A percentile compares a stretch with the other conserved stretches of the same genome.
Evolutionary conservation across 2,797 vertebrate species (phyloP).

Genomic region (Notolabrus celidotus): DNA sequence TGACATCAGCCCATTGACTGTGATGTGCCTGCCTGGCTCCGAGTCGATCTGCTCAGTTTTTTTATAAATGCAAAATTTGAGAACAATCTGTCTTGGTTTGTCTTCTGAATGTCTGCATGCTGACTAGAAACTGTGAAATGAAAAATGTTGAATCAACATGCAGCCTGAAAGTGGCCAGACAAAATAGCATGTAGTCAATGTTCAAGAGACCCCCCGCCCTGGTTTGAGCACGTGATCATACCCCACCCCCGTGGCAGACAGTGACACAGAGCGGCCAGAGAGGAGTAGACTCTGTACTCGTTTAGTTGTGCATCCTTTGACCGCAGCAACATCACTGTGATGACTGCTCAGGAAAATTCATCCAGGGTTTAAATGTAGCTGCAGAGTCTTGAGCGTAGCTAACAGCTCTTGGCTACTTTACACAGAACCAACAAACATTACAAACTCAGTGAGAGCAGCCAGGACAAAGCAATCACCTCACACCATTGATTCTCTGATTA

Average conservation of each 20-base stretch:
- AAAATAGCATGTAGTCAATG: neutral
- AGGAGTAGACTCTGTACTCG: neutral
- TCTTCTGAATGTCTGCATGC: neutral
- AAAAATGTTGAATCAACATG: neutral
- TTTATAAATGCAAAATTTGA: too few relatives aligned
- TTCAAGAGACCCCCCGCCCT: neutral
- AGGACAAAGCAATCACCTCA: conserved; percentile 53
- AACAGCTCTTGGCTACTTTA: conserved; percentile 3
- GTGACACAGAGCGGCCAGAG: neutral
- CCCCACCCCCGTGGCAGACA: neutral
- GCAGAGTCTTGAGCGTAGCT: neutral
- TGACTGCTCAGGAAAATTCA: too few relatives aligned
- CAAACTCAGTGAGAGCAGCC: conserved; percentile 34
- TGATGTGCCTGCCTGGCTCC: too few relatives aligned
- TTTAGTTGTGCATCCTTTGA: conserved; percentile 2
- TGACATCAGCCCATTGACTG: too few relatives aligned
- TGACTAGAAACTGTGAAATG: neutral
- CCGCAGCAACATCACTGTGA: neutral
- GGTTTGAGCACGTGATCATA: neutral
- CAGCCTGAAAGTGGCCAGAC: neutral
- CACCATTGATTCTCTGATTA: conserved; percentile 66
- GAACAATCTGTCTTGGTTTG: neutral
- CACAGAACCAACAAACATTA: conserved; percentile 29
- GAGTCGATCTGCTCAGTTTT: too few relatives aligned
- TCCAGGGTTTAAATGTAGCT: neutral